Percentiles rank a stretch among this genome's conserved stretches.
Evolutionary conservation across 2,113 vertebrate species (phyloP).

Genomic region (Collichthys lucidus): DNA sequence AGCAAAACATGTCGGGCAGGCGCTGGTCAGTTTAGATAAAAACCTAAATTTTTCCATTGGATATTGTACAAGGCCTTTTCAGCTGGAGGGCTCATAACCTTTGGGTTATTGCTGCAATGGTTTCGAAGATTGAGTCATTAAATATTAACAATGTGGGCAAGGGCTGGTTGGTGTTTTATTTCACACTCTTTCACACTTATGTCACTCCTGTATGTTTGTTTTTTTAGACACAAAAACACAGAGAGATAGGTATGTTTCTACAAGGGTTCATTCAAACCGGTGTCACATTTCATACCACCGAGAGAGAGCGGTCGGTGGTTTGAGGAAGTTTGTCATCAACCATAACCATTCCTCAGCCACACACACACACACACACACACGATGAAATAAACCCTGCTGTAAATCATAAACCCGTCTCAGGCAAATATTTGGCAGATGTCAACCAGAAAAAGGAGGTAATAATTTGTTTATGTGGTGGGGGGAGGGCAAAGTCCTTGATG

Average conservation of each 20-base stretch:
- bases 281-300: conserved; percentile 1
- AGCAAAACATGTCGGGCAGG: conserved; percentile 49
- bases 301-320: conserved; percentile 3
- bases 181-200: conserved; percentile 41
- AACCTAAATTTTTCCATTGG: conserved; percentile 62
- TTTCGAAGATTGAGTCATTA: conserved; percentile 83
- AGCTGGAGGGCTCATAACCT: conserved; percentile 69
- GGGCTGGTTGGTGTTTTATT: conserved; percentile 65
- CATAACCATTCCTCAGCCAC: background rate
- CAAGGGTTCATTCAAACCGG: conserved; percentile 1
- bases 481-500: background rate
- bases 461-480: conserved; percentile 1
- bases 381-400: conserved; percentile 6
- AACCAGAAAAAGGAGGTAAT: conserved; percentile 2
- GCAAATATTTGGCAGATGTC: conserved; percentile 25
- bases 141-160: conserved; percentile 82
- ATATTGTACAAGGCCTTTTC: conserved; percentile 72
- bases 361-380: background rate
- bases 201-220: conserved; percentile 23
- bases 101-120: conserved; percentile 77
- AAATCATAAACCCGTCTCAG: conserved; percentile 7
- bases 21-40: conserved; percentile 61
- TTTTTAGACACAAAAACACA: conserved; percentile 23
- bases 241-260: background rate
- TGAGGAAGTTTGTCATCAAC: conserved; percentile 10